These are phyloP conservation scores for Trissolcus basalis DNA, from an alignment of 1,140 invertebrate genomes.

Conservation along the genomic window DNA sequence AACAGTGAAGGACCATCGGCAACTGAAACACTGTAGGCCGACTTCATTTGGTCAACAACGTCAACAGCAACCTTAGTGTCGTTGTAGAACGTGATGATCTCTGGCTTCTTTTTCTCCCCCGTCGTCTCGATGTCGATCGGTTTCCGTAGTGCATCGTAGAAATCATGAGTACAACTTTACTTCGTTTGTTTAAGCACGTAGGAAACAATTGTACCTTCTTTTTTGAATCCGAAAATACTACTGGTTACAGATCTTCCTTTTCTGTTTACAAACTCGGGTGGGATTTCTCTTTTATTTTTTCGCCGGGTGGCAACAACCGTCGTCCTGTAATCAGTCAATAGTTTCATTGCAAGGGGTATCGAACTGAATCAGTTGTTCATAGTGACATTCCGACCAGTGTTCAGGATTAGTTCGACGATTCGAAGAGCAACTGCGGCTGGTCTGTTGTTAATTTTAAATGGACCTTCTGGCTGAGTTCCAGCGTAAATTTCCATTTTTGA, in stretches of 20 bases:
- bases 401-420: conserved; percentile 48
- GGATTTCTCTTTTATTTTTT: conserved; percentile 27
- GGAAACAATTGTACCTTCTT: conserved; percentile 19
- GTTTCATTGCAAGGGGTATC: conserved; percentile 50
- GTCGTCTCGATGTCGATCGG: conserved; percentile 4
- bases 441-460: background rate
- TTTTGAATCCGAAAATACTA: conserved; percentile 17
- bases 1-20: conserved; percentile 9
- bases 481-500: too few species aligned
- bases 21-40: conserved; percentile 8
- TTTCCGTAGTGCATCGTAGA: conserved; percentile 16
- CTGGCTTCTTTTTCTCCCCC: conserved; percentile 3
- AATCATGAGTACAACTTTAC: conserved; percentile 10
- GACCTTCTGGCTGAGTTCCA: too few species aligned
- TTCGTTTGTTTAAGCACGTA: conserved; percentile 14
- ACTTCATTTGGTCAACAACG: conserved; percentile 12
- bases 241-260: conserved; percentile 9
- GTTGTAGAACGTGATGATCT: conserved; percentile 16
- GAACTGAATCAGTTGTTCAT: conserved; percentile 63
- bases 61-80: conserved; percentile 14
- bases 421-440: conserved; percentile 55
- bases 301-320: conserved; percentile 21
- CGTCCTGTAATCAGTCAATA: conserved; percentile 60
- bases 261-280: conserved; percentile 12
- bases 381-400: conserved; percentile 60